These are phyloP conservation scores for Pyrochroa serraticornis DNA, from an alignment of 2,888 invertebrate species.

Conservation along the genomic window DNA sequence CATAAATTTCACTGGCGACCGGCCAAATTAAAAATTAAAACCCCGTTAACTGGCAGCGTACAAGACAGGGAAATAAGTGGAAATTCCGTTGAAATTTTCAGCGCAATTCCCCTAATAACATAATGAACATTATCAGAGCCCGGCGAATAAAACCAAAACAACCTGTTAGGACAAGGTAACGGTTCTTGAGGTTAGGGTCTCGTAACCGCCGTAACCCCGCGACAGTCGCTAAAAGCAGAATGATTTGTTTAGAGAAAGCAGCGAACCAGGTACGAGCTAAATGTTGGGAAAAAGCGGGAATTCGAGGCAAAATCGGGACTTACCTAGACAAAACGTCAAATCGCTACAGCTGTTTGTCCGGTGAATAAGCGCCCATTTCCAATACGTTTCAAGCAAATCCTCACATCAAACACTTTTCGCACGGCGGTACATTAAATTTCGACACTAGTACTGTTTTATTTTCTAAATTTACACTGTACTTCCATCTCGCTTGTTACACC, in stretches of 20 bases:
- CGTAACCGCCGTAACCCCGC: constrained; percentile 4
- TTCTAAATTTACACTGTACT: constrained; percentile 50
- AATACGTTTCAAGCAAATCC: constrained; percentile 38
- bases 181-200: constrained; percentile 26
- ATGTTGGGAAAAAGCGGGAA: too few species aligned
- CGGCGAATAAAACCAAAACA: constrained; percentile 12
- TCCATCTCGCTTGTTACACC: constrained; percentile 49
- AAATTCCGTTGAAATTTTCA: background rate
- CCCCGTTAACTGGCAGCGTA: background rate
- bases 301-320: background rate
- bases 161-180: constrained; percentile 26
- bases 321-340: constrained; percentile 5
- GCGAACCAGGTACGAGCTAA: too few species aligned
- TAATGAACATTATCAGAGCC: background rate
- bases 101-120: background rate
- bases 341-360: constrained; percentile 8
- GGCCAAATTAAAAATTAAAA: constrained; percentile 11
- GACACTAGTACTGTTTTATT: constrained; percentile 46
- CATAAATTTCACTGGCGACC: background rate
- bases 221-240: background rate
- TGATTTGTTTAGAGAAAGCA: background rate
- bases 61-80: too few species aligned
- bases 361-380: constrained; percentile 43
- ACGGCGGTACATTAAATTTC: constrained; percentile 46
- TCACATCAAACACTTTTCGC: constrained; percentile 46